Evolutionary conservation across 1,140 invertebrate species (phyloP), one percentile per base, ranked within the genome.

Genomic region (Adoxophyes honmai): DNA sequence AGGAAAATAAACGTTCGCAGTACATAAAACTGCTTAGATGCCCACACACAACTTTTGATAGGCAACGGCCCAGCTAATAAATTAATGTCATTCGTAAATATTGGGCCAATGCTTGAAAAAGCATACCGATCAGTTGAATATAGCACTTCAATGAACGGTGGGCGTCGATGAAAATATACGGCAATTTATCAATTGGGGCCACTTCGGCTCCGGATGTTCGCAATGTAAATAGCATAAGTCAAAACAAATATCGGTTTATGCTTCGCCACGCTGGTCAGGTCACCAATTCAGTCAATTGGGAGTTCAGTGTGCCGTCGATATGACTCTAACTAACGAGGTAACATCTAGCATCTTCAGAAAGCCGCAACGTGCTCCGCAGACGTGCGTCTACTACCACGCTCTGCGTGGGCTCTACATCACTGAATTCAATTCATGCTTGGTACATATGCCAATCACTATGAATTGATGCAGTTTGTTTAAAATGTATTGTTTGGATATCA

Each of bases 201-300:
- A 36, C 52, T 57, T 34, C 42, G 39, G 18, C 33, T 39, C 57
- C 64, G 59, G 67, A 68, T 68, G 62, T 57, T 52, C 57, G 44
- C 42, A 52, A 57, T 62, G 56, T 58, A 58, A 57, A 62, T 60
- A 61, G 38, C 61, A 59, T 56, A 66, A 38, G 60, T 62, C 63
- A 66, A 68, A 64, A 71, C 42, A 60, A 61, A 67, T 70, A 67
- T 67, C 42, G 54, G 61, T 52, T n/a, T 28, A 28, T 28, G 21
- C 36, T n/a, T n/a, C n/a, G n/a, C n/a, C n/a, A n/a, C n/a, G n/a
- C n/a, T n/a, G n/a, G n/a, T n/a, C n/a, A n/a, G n/a, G n/a, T n/a
- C n/a, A n/a, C n/a, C n/a, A 35, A 55, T 59, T 21, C 21, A 21
- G 42, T 18, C 16, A 48, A 18, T 48, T 48, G 42, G 18, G 42